Conservation (phyloP, 1,140 invertebrate genomes). For the Antheraea mylitta region DNA sequence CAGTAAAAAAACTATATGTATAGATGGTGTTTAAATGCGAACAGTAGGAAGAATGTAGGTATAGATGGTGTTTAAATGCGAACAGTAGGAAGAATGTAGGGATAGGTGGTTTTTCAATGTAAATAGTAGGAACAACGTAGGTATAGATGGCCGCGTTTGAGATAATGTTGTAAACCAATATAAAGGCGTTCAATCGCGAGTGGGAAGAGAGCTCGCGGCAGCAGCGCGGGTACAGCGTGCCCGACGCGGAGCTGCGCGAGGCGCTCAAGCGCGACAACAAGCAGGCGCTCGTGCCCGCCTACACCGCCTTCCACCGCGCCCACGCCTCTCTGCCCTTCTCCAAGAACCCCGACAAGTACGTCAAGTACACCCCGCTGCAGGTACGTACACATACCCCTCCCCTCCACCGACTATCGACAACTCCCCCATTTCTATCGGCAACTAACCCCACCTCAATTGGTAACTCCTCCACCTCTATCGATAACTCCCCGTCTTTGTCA, state of each 20-base stretch:
- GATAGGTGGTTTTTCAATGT: too few species aligned
- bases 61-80: too few species aligned
- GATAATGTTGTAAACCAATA: neutral
- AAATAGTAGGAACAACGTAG: neutral
- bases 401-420: too few species aligned
- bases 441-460: neutral
- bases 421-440: neutral
- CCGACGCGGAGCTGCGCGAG: slow-evolving; percentile 92
- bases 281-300: slow-evolving; percentile 91
- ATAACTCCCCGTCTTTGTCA: too few species aligned
- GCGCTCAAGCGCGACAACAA: slow-evolving; percentile 91
- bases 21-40: too few species aligned
- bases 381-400: slow-evolving; percentile 29
- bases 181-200: slow-evolving; percentile 95
- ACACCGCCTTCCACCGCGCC: slow-evolving; percentile 88
- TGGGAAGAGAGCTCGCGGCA: slow-evolving; percentile 92
- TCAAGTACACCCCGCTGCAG: slow-evolving; percentile 94
- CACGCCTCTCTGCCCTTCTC: slow-evolving; percentile 88
- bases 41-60: neutral
- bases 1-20: too few species aligned
- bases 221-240: slow-evolving; percentile 95
- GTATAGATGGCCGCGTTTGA: too few species aligned
- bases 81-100: too few species aligned
- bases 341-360: slow-evolving; percentile 96
- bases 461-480: neutral